Percentiles rank a stretch among this genome's conserved stretches.
phyloP scores from a whole-genome alignment of 2,888 invertebrate genomes.

The Pyrocoelia pectoralis region DNA sequence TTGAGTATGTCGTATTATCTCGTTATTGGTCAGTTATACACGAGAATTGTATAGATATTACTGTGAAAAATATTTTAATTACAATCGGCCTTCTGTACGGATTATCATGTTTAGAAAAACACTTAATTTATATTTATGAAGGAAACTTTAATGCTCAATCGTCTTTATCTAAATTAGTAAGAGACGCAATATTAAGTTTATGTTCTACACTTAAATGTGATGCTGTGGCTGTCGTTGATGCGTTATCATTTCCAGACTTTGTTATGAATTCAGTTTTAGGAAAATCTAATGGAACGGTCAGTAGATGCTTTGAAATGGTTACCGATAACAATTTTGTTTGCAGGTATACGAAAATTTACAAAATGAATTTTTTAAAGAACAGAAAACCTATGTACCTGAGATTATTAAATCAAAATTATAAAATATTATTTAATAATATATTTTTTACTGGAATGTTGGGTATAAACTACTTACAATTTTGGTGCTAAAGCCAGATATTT shows the following conservation, averaged over 20 bases:
- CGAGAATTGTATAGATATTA: constrained; percentile 51
- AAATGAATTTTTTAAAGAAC: constrained; percentile 72
- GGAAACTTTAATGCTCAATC: constrained; percentile 67
- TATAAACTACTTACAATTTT: no score
- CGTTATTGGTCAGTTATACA: constrained; percentile 63
- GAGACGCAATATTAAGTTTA: constrained; percentile 71
- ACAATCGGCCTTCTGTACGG: constrained; percentile 66
- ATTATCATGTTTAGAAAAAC: constrained; percentile 66
- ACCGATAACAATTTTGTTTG: background rate
- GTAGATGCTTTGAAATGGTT: constrained; percentile 31
- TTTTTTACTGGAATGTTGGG: no score
- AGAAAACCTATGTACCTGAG: constrained; percentile 59
- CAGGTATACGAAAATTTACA: constrained; percentile 79
- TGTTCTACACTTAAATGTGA: constrained; percentile 78
- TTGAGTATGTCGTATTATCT: constrained; percentile 70
- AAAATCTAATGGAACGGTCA: constrained; percentile 82
- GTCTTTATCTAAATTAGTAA: constrained; percentile 55
- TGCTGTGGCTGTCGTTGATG: constrained; percentile 81
- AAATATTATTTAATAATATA: no score
- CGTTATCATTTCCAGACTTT: constrained; percentile 89
- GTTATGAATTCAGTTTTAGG: constrained; percentile 88
- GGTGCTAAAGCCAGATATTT: no score
- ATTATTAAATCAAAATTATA: background rate
- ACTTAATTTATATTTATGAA: constrained; percentile 69
- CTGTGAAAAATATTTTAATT: constrained; percentile 58